phyloP scores from a whole-genome alignment of 23 tunicate species.

The Botrylloides violaceus region DNA sequence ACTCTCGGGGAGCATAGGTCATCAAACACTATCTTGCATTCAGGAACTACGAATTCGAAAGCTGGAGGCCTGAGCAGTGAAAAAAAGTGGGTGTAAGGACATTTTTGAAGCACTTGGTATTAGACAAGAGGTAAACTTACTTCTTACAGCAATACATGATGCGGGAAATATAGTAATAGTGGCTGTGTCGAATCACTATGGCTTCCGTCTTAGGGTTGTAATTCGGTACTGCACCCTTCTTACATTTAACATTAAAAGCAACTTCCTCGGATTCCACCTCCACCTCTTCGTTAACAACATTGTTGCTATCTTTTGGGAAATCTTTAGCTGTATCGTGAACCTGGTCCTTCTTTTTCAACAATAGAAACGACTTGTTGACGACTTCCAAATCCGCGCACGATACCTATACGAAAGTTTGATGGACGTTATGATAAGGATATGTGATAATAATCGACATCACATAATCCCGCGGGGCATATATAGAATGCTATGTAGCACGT shows the following conservation, averaged over 20 bases:
- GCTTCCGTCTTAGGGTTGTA: neutral
- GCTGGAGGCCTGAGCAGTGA: neutral
- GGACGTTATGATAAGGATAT: too few species aligned
- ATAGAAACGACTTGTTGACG: neutral
- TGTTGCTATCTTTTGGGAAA: neutral
- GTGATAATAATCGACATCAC: too few species aligned
- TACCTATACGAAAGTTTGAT: too few species aligned
- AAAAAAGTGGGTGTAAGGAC: too few species aligned
- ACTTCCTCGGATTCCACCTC: neutral
- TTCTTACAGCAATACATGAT: conserved; percentile 12
- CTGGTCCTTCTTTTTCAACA: neutral
- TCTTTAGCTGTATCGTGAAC: neutral
- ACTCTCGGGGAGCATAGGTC: conserved; percentile 12
- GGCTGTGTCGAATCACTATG: neutral
- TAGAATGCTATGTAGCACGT: too few species aligned
- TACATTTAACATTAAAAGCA: conserved; percentile 1
- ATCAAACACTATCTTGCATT: neutral
- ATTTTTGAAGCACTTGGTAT: too few species aligned
- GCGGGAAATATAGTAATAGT: neutral
- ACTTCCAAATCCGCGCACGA: neutral
- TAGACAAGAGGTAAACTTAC: too few species aligned
- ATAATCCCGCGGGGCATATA: too few species aligned
- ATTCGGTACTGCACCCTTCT: neutral
- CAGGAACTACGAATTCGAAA: neutral
- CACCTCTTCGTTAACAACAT: neutral